Evolutionary conservation across 1,140 invertebrate species (phyloP).

Genomic region (Meloidogyne exigua): DNA sequence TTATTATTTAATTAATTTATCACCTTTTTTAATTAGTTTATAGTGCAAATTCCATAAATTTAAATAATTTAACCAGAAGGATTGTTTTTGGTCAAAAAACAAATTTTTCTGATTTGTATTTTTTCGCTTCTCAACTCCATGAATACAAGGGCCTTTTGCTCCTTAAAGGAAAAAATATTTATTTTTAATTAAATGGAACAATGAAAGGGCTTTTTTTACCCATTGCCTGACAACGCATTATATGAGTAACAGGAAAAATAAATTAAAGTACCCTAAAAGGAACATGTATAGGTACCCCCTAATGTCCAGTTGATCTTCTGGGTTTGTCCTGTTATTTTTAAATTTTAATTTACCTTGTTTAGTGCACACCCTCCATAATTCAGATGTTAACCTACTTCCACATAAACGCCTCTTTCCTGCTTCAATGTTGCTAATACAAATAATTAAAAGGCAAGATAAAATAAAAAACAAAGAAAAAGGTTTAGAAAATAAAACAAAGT

Average conservation of each 20-base stretch:
- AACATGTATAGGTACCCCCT: too few species aligned
- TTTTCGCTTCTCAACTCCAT: slow-evolving; percentile 1
- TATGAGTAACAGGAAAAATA: too few species aligned
- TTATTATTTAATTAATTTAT: background rate
- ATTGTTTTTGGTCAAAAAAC: background rate
- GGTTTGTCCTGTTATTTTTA: too few species aligned
- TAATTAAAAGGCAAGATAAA: slow-evolving; percentile 1
- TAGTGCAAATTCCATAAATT: background rate
- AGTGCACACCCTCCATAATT: slow-evolving; percentile 18
- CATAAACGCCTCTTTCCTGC: slow-evolving; percentile 7
- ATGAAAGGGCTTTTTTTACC: too few species aligned
- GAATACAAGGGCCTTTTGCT: slow-evolving; percentile 15
- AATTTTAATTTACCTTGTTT: slow-evolving; percentile 21
- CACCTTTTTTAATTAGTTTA: background rate
- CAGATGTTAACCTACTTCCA: slow-evolving; percentile 3
- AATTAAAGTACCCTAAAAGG: too few species aligned
- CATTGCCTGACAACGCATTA: too few species aligned
- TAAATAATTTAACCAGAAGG: background rate
- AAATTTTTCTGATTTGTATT: background rate
- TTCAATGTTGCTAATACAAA: background rate
- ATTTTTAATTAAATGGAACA: background rate
- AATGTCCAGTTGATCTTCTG: too few species aligned
- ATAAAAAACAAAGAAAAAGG: background rate
- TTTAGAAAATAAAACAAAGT: background rate
- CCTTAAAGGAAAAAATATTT: background rate